Percentiles rank a stretch among this genome's conserved stretches.
These are phyloP conservation scores for Himalopsyche tibetana DNA, from an alignment of 2,888 invertebrate genomes.

Conservation along the genomic window DNA sequence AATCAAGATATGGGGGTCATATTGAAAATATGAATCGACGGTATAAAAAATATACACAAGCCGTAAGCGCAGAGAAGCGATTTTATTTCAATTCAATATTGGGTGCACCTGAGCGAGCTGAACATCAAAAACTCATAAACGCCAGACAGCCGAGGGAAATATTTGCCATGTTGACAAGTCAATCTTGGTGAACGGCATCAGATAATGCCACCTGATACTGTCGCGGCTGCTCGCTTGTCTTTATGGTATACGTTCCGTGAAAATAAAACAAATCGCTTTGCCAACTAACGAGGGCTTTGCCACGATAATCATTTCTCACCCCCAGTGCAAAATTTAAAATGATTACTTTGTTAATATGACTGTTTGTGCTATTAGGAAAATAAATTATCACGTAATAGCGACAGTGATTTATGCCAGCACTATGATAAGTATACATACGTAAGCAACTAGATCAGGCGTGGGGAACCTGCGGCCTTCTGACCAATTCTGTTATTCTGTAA, in stretches of 20 bases:
- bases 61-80: background rate
- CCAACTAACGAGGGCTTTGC: background rate
- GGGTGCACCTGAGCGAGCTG: slow-evolving; percentile 19
- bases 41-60: slow-evolving; percentile 6
- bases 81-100: slow-evolving; percentile 3
- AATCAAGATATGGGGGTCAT: background rate
- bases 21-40: background rate
- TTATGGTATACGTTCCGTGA: background rate
- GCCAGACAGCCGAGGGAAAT: slow-evolving; percentile 32
- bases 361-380: too few relatives aligned
- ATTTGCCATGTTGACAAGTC: slow-evolving; percentile 31
- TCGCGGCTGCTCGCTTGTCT: background rate
- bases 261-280: background rate
- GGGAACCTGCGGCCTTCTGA: too few relatives aligned
- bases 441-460: too few relatives aligned
- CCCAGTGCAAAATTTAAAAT: too few relatives aligned
- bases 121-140: slow-evolving; percentile 28
- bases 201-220: background rate
- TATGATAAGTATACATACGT: too few relatives aligned
- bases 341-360: too few relatives aligned
- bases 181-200: slow-evolving; percentile 29
- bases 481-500: too few relatives aligned
- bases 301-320: too few relatives aligned
- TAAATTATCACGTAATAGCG: too few relatives aligned
- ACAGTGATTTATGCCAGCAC: too few relatives aligned